Conservation (phyloP, 2,888 invertebrate species). For the Coenonympha arcania region DNA sequence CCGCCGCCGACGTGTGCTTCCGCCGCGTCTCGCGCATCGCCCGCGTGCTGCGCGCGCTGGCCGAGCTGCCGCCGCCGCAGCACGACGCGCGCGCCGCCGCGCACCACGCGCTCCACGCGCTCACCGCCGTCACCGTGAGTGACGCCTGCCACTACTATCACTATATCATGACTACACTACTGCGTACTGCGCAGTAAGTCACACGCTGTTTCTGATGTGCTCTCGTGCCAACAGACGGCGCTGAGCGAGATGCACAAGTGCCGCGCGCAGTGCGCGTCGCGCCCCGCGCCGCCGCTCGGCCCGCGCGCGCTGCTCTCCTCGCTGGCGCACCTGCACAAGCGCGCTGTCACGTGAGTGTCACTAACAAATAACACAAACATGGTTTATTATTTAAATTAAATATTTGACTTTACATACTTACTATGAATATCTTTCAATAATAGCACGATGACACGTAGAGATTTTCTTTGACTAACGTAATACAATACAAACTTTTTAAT, state of each 20-base stretch:
- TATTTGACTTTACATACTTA: too few relatives aligned
- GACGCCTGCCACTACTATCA: background rate
- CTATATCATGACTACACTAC: too few relatives aligned
- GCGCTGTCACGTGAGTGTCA: conserved; percentile 35
- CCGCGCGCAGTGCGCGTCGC: conserved; percentile 61
- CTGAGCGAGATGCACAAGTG: conserved; percentile 78
- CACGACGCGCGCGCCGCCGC: conserved; percentile 31
- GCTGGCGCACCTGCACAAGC: conserved; percentile 35
- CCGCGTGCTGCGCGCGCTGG: conserved; percentile 46
- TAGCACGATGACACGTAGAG: too few relatives aligned
- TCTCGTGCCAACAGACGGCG: conserved; percentile 39
- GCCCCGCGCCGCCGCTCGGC: conserved; percentile 27
- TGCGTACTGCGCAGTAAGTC: too few relatives aligned
- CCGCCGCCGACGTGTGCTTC: conserved; percentile 53
- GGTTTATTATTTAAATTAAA: too few relatives aligned
- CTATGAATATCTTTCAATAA: too few relatives aligned
- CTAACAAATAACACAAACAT: background rate
- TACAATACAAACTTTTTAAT: too few relatives aligned
- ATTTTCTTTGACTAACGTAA: too few relatives aligned
- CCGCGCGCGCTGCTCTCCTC: conserved; percentile 41
- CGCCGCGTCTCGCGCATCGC: conserved; percentile 47
- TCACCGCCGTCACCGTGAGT: conserved; percentile 29
- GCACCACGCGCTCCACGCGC: conserved; percentile 24
- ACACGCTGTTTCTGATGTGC: too few relatives aligned
- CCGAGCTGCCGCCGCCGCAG: conserved; percentile 30